Evolutionary conservation across 2,888 invertebrate species (phyloP).

Genomic region (Dryocosmus kuriphilus): DNA sequence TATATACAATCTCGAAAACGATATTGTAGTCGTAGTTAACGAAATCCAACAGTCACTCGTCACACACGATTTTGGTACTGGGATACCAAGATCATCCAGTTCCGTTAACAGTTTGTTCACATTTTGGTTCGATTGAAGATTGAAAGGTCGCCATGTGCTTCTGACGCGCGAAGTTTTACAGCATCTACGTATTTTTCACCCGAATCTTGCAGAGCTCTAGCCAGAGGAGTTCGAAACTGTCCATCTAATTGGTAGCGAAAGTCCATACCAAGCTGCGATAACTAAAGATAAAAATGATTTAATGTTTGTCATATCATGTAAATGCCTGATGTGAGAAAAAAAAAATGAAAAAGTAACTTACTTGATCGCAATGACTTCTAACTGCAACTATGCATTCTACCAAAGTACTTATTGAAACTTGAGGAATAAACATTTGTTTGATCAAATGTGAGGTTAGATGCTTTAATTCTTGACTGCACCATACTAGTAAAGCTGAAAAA

Average conservation of each 20-base stretch:
- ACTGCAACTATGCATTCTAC: constrained; percentile 92
- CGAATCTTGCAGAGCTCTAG: constrained; percentile 87
- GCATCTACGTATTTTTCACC: constrained; percentile 91
- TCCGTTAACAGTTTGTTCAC: constrained; percentile 68
- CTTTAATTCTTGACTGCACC: constrained; percentile 92
- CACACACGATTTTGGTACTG: constrained; percentile 65
- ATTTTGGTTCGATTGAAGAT: constrained; percentile 83
- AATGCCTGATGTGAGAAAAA: neutral
- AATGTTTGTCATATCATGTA: constrained; percentile 8
- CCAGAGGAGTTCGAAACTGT: constrained; percentile 87
- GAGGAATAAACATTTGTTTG: constrained; percentile 93
- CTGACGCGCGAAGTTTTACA: constrained; percentile 86
- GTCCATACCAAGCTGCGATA: constrained; percentile 87
- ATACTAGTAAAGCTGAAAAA: constrained; percentile 88
- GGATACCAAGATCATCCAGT: constrained; percentile 71
- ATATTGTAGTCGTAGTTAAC: constrained; percentile 88
- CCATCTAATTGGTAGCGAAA: constrained; percentile 94
- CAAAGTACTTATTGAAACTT: constrained; percentile 89
- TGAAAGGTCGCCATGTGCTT: constrained; percentile 91
- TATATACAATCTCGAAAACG: constrained; percentile 88
- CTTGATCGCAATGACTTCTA: constrained; percentile 85
- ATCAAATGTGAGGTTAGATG: constrained; percentile 89
- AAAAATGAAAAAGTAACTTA: constrained; percentile 61
- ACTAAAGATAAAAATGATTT: constrained; percentile 75
- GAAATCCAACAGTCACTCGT: constrained; percentile 85